Evolutionary conservation across 2,797 vertebrate genomes (phyloP), one percentile per base, ranked within the genome.

Genomic region (Rhinoraja longicauda): DNA sequence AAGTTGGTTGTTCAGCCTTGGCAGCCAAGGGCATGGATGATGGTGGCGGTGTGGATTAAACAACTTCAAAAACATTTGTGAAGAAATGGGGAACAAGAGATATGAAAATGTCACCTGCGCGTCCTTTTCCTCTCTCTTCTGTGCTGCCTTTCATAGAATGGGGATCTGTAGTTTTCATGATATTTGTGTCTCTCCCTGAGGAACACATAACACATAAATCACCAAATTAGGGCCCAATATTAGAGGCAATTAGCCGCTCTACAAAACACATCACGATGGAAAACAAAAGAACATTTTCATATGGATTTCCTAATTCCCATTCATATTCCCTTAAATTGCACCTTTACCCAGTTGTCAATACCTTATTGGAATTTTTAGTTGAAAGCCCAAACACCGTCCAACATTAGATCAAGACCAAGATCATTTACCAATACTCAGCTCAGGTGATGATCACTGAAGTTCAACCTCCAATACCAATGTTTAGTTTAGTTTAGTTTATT

Each of bases 171-270:
- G 91, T 95, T 97, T 1, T 99, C 98, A 94, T 98, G 97, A 95
- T 98, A 98, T 0, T 98, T 97, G 94, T 98, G 97, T 75, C 98
- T 94, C 94, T 99, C 98, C 94, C 98, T 98, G 93, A 96, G 95
- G 19, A 36, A 24, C 17, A 93, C n/a, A 93, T 24, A 21, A 67
- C 8, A 73, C 17, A 53, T 6, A 26, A 5, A 13, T 21, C 7
- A 39, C 26, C 39, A 53, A 53, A 75, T 53, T 4, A 36, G 17
- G 75, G 29, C 8, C 24, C 9, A 76, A 57, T 7, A 78, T 6
- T 6, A 19, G 62, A 39, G 26, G 53, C 39, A 29, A 1, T 8
- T 1, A 9, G 12, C 32, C 12, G 29, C 64, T 7, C 67, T 15
- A 21, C 67, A 39, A 0, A 5, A 26, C 6, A 15, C 24, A 29